These are phyloP conservation scores for Sebastes minor DNA, from an alignment of 2,797 vertebrate species.

Conservation along the genomic window DNA sequence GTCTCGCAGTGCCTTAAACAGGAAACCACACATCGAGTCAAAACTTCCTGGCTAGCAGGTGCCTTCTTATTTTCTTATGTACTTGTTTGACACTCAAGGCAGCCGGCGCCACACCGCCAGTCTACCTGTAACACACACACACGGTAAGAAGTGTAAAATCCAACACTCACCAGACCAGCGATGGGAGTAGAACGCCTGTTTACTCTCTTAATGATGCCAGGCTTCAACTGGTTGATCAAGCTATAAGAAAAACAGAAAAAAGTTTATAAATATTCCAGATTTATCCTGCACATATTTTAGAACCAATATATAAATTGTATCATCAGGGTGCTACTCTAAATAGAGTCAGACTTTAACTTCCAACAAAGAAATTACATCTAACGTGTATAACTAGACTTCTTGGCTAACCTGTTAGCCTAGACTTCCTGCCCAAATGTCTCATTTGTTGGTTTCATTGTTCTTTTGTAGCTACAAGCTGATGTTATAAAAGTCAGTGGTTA, in stretches of 20 bases:
- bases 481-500: background rate
- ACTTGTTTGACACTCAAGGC: background rate
- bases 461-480: background rate
- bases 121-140: background rate
- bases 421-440: background rate
- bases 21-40: slow-evolving; percentile 55
- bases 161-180: slow-evolving; percentile 92
- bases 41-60: slow-evolving; percentile 52
- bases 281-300: background rate
- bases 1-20: slow-evolving; percentile 27
- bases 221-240: slow-evolving; percentile 94
- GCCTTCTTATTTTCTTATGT: background rate
- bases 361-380: background rate
- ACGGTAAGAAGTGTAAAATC: background rate
- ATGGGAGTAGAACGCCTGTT: slow-evolving; percentile 95
- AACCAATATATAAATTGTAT: background rate
- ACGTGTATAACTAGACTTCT: background rate
- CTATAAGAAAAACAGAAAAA: slow-evolving; percentile 63
- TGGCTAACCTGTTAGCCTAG: background rate
- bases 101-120: background rate
- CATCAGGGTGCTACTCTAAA: background rate
- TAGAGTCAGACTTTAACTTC: background rate
- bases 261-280: background rate
- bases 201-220: slow-evolving; percentile 90
- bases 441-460: background rate